Evolutionary conservation across 2,113 vertebrate genomes (phyloP).

Genomic region (Gnathonemus echidnorhynchus): DNA sequence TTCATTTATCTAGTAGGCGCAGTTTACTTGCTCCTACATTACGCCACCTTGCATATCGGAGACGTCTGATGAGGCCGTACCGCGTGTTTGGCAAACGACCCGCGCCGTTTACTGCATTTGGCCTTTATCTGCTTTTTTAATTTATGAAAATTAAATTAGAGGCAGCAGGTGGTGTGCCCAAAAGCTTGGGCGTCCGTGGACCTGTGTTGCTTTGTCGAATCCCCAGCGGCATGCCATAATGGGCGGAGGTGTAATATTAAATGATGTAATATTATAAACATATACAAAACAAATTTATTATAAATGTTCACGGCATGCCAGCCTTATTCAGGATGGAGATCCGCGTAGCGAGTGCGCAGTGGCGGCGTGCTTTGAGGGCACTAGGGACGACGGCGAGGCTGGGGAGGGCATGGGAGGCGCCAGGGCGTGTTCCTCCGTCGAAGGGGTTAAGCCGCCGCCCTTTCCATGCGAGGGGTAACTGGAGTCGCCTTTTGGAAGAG

Average conservation of each 20-base stretch:
- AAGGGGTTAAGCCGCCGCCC: constrained; percentile 16
- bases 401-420: not conserved
- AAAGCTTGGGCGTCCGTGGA: not conserved
- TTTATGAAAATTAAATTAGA: not conserved
- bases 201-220: not conserved
- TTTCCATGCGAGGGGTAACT: constrained; percentile 46
- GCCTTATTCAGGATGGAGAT: not conserved
- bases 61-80: not conserved
- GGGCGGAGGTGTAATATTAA: not conserved
- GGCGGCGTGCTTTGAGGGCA: not conserved
- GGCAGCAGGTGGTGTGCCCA: not conserved
- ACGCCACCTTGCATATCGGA: not conserved
- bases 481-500: constrained; percentile 55
- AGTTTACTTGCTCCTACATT: not conserved
- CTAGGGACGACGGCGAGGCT: not conserved
- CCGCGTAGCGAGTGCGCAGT: not conserved
- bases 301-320: not conserved
- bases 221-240: not conserved
- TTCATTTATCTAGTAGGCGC: not conserved
- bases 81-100: not conserved
- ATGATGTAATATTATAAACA: not conserved
- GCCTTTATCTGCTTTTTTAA: not conserved
- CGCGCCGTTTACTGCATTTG: not conserved
- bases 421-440: not conserved
- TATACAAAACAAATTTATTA: not conserved